Evolutionary conservation across 2,888 invertebrate genomes (phyloP).

Genomic region (Patella depressa): DNA sequence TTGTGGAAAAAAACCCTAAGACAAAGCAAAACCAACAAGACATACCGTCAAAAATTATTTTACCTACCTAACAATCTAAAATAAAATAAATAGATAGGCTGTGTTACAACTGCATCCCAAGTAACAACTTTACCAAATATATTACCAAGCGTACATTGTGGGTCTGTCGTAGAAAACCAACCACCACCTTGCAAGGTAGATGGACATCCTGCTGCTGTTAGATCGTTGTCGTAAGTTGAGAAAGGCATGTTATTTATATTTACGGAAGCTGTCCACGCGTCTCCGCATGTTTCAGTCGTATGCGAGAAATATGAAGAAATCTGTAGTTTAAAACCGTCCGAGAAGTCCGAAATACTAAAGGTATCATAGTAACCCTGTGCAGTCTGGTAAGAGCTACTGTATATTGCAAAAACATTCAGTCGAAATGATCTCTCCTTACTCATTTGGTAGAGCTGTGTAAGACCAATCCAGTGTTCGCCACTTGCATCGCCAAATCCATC

Average conservation of each 20-base stretch:
- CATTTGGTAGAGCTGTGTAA: not conserved
- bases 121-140: not conserved
- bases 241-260: conserved; percentile 1
- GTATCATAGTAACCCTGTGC: not conserved
- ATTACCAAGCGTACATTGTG: not conserved
- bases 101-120: not conserved
- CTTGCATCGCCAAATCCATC: not conserved
- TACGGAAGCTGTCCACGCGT: not conserved
- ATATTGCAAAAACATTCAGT: not conserved
- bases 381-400: not conserved
- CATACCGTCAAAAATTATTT: too few species aligned
- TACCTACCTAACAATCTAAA: too few species aligned
- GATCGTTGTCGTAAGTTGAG: not conserved
- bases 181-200: not conserved
- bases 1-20: too few species aligned
- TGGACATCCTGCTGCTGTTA: not conserved
- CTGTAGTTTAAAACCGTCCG: not conserved
- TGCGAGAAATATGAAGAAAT: not conserved
- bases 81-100: too few species aligned
- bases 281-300: not conserved
- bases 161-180: not conserved
- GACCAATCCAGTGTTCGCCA: not conserved
- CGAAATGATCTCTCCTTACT: not conserved
- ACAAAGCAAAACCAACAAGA: too few species aligned
- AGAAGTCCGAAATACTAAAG: not conserved